Base-by-base conservation (phyloP, 2,113 vertebrate genomes). In the Atractosteus spatula region DNA sequence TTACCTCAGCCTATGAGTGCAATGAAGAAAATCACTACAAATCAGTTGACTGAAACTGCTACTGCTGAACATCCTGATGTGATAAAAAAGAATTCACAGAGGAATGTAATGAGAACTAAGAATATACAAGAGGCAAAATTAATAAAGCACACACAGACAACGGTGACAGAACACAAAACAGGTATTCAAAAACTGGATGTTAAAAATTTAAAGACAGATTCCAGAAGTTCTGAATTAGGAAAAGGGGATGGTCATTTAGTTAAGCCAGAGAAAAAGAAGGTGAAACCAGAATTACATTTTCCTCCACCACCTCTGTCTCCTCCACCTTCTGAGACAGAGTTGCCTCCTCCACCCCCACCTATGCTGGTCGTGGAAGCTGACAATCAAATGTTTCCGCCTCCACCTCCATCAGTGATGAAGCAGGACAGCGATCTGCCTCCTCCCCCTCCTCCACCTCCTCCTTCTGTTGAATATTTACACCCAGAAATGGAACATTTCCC, bases 311-410 rank as follows among this genome's bases (percentile, higher is more conserved):
- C 94, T 12, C 85, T 87, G 0, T 92, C 93, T 2, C 93, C 89
- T 62, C 74, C 90, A 66, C 69, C 79, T 17, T 82, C 86, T 61
- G 92, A 93, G 74, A 75, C 85, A 57, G 92, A 95, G 69, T 84
- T 93, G 65, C 93, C 93, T 71, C 89, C 93, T 63, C 94, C 95
- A 68, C 93, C 94, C 69, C 92, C 94, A 65, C 93, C 94, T 79
- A 91, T 91, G 80, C 84, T 88, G 16, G 71, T 89, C 73, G 75
- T 82, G n/a, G 83, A 89, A 70, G 82, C 82, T 72, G 83, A 85
- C 62, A 74, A 79, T 73, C 77, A 78, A 43, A 78, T 55, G 0
- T 78, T 82, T 66, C 64, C 74, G 54, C 76, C 85, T 5, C 86
- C 79, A 29, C 55, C 41, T 14, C 76, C 84, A 59, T 77, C 84